Base-by-base conservation (phyloP, 2,113 vertebrate species). In the Heptranchias perlo region DNA sequence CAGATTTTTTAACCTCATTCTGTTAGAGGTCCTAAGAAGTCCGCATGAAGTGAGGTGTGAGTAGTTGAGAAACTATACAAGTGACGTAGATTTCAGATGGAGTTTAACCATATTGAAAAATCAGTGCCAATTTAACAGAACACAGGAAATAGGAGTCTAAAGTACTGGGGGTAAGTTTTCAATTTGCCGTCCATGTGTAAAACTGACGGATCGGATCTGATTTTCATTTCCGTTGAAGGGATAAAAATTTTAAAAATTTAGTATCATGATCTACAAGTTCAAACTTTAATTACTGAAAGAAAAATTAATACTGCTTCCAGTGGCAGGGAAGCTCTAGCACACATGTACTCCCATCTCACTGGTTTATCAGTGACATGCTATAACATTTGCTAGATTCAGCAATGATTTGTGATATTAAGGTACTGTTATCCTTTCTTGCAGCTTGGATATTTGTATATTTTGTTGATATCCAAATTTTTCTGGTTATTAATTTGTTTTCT, bases 201-300 rank as follows among this genome's bases (percentile, higher is more conserved):
- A 62, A n/a, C 35, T 92, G 52, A 61, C 23, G 14, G 58, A 92
- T 39, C 62, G 18, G 13, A 35, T 39, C 54, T 13, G 7, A 31
- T 92, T 91, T 92, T 92, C 61, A 92, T 62, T 62, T 92, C 52
- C 0, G 13, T 92, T 61, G 13, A 61, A 92, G 18, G 84, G 54
- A 62, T 61, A 92, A 62, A 39, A 35, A 18, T 62, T 92, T 62
- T 62, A 62, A 61, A 31, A 35, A n/a, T 62, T 92, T 39, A n/a
- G 28, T 92, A 92, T 39, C 54, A 62, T 16, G 5, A 62, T 92
- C 89, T 62, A 13, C 54, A 92, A 92, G 39, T 92, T 92, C 31
- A 62, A 82, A 62, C 54, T 92, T 92, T 92, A 92, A 92, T 61
- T 61, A 62, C 54, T 62, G 31, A 62, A 92, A 54, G 31, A 92